A percentile compares a stretch with the other conserved stretches of the same genome.
phyloP scores from a whole-genome alignment of 2,797 vertebrate genomes.

The Caiman crocodilus region DNA sequence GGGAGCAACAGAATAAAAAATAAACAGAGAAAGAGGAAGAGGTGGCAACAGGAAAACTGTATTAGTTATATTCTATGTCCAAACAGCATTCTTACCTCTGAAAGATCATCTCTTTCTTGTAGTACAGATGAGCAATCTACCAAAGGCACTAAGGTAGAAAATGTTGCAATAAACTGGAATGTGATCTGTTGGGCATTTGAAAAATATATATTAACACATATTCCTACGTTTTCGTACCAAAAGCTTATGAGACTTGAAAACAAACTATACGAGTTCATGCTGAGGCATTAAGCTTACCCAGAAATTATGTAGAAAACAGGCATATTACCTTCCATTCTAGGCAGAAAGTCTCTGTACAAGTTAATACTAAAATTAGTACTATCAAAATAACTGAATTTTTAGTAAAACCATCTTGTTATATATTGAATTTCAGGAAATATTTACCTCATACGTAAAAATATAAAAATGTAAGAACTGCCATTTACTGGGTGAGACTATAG shows the following conservation, averaged over 20 bases:
- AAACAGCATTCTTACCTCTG: conserved; percentile 85
- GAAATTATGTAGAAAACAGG: background rate
- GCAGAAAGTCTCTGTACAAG: background rate
- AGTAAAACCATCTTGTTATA: background rate
- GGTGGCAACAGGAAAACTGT: background rate
- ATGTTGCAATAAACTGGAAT: conserved; percentile 99
- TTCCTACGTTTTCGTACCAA: background rate
- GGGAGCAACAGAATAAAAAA: background rate
- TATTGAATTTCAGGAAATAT: background rate
- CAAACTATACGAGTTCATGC: background rate
- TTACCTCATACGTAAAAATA: background rate
- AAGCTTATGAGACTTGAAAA: background rate
- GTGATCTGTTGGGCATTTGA: conserved; percentile 88
- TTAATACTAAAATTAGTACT: background rate
- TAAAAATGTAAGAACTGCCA: background rate
- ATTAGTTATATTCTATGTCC: background rate
- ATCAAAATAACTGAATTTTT: background rate
- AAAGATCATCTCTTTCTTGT: conserved; percentile 92
- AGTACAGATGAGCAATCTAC: conserved; percentile 95
- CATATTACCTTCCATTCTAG: background rate
- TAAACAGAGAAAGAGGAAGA: background rate
- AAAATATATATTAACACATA: conserved; percentile 31
- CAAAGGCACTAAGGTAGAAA: conserved; percentile 99
- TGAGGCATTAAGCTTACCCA: background rate
- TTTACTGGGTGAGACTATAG: no score